Evolutionary conservation across 2,888 invertebrate genomes (phyloP).

Genomic region (Acleris literana): DNA sequence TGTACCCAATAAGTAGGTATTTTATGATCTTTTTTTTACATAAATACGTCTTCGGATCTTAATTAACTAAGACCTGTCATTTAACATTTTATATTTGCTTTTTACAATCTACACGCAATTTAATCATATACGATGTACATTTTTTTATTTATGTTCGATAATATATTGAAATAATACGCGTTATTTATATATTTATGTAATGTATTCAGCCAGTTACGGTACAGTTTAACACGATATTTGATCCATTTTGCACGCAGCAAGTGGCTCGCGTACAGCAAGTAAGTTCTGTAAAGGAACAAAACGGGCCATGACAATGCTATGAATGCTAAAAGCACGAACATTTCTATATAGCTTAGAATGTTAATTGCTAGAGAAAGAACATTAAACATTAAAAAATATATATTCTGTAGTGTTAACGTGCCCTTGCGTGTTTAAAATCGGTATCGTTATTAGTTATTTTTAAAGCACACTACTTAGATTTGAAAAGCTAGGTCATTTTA

Average conservation of each 20-base stretch:
- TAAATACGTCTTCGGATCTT: no score
- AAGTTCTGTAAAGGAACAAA: conserved; percentile 64
- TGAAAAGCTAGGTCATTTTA: no score
- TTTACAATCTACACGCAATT: no score
- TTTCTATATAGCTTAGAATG: background rate
- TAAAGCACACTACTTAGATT: no score
- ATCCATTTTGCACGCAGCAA: conserved; percentile 69
- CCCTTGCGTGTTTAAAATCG: background rate
- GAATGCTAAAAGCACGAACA: conserved; percentile 30
- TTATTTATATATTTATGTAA: background rate
- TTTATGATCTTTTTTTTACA: no score
- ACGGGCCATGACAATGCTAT: conserved; percentile 38
- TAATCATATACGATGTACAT: background rate
- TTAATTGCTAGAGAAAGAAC: background rate
- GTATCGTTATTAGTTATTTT: no score
- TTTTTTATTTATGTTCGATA: background rate
- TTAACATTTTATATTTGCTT: background rate
- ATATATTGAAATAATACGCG: background rate
- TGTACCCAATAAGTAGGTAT: no score
- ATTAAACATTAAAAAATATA: background rate
- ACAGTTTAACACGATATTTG: conserved; percentile 47
- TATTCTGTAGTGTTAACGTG: background rate
- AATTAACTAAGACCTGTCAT: background rate
- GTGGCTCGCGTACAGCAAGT: conserved; percentile 85
- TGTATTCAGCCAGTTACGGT: conserved; percentile 21